A percentile compares a stretch with the other conserved stretches of the same genome.
Conservation (phyloP, 2,888 invertebrate genomes). For the Tinea semifulvella region DNA sequence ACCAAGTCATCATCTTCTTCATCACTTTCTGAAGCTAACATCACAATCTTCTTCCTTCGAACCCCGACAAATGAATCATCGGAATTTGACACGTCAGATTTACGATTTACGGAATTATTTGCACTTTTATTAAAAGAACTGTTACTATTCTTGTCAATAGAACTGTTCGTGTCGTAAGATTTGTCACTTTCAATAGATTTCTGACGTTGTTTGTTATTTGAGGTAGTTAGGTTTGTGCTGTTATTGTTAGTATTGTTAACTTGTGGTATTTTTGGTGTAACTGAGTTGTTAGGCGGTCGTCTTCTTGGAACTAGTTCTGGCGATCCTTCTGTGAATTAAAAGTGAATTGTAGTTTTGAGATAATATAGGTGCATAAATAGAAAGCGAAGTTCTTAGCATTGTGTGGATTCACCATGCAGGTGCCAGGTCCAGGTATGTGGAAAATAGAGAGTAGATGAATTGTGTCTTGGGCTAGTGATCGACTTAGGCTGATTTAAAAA, state of each 20-base stretch:
- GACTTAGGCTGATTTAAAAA: too few relatives aligned
- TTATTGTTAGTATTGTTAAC: too few relatives aligned
- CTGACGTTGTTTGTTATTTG: neutral
- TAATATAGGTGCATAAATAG: too few relatives aligned
- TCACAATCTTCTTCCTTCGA: constrained; percentile 7
- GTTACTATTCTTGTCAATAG: neutral
- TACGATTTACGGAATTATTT: neutral
- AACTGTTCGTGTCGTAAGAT: neutral
- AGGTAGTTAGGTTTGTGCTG: neutral
- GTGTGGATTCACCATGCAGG: too few relatives aligned
- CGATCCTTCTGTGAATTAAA: constrained; percentile 31
- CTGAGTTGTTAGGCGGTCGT: constrained; percentile 23
- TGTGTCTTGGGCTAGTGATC: too few relatives aligned
- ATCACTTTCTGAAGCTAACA: constrained; percentile 17
- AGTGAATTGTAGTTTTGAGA: too few relatives aligned
- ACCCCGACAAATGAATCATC: constrained; percentile 5
- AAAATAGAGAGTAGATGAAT: too few relatives aligned
- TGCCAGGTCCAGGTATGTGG: too few relatives aligned
- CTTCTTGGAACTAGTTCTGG: constrained; percentile 46
- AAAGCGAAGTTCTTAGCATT: too few relatives aligned
- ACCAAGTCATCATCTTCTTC: constrained; percentile 52
- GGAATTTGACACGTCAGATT: neutral
- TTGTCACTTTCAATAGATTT: neutral
- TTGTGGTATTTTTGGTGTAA: neutral
- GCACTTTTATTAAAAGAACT: too few relatives aligned